Conservation (phyloP, 2,113 vertebrate species). For the Tringa solitaria region DNA sequence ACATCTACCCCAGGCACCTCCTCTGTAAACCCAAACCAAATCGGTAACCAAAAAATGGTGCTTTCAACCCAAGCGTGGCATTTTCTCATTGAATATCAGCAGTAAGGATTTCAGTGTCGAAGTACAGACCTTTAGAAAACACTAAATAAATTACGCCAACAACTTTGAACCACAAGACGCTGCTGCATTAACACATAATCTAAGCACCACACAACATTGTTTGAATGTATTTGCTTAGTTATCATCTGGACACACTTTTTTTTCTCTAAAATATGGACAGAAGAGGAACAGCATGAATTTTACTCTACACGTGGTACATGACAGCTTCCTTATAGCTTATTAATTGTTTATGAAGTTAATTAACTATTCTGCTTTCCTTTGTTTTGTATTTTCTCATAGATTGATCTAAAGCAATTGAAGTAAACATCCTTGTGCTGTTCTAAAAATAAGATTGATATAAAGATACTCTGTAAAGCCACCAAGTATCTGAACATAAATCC, state of each 20-base stretch:
- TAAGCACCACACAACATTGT: background rate
- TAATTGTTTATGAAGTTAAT: background rate
- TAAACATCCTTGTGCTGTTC: background rate
- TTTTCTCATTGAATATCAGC: background rate
- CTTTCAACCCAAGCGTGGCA: background rate
- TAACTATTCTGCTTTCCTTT: background rate
- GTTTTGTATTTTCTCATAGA: background rate
- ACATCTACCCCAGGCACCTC: background rate
- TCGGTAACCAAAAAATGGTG: background rate
- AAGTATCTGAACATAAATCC: background rate
- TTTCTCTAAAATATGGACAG: background rate
- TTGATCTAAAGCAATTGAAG: background rate
- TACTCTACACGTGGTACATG: background rate
- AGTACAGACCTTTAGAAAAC: background rate
- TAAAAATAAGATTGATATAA: background rate
- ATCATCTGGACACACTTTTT: background rate
- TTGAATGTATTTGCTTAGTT: background rate
- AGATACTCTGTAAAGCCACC: background rate
- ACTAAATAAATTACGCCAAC: background rate
- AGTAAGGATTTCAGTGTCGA: background rate
- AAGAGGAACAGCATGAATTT: background rate
- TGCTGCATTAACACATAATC: background rate
- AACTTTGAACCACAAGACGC: background rate
- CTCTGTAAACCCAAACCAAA: background rate
- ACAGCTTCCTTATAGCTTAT: background rate